These are phyloP conservation scores for Daktulosphaira vitifoliae DNA, from an alignment of 1,140 invertebrate genomes.

Conservation along the genomic window DNA sequence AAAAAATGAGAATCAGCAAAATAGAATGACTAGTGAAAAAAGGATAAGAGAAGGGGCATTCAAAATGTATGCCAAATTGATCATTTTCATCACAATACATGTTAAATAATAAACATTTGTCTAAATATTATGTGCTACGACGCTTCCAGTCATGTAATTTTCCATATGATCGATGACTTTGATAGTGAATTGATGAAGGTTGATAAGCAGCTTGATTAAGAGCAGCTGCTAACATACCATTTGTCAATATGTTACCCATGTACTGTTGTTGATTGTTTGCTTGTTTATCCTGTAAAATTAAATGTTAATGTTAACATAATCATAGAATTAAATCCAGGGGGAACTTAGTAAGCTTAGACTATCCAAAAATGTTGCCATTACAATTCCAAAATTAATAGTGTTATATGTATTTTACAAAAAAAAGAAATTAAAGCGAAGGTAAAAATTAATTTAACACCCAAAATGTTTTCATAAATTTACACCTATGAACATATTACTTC, in stretches of 20 bases:
- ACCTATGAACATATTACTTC: no score
- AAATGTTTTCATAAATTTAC: neutral
- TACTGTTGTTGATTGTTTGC: conserved; percentile 20
- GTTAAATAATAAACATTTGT: conserved; percentile 6
- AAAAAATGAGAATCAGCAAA: conserved; percentile 5
- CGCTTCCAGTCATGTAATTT: conserved; percentile 33
- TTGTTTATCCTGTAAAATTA: conserved; percentile 23
- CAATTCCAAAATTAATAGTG: no score
- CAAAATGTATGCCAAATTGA: neutral
- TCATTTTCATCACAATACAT: conserved; percentile 19
- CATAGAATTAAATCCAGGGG: no score
- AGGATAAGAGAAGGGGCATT: conserved; percentile 3
- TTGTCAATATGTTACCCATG: conserved; percentile 17
- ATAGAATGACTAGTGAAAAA: conserved; percentile 18
- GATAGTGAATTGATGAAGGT: conserved; percentile 16
- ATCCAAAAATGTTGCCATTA: no score
- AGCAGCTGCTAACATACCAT: conserved; percentile 26
- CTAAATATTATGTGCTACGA: conserved; percentile 17
- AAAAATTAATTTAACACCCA: no score
- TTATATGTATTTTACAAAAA: no score
- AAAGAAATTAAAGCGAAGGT: no score
- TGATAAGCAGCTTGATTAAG: conserved; percentile 26
- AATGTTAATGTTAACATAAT: neutral
- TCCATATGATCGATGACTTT: conserved; percentile 22
- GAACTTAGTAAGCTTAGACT: no score